These are phyloP conservation scores for Drosophila meridionalis DNA, from an alignment of 2,888 invertebrate species.

Conservation along the genomic window DNA sequence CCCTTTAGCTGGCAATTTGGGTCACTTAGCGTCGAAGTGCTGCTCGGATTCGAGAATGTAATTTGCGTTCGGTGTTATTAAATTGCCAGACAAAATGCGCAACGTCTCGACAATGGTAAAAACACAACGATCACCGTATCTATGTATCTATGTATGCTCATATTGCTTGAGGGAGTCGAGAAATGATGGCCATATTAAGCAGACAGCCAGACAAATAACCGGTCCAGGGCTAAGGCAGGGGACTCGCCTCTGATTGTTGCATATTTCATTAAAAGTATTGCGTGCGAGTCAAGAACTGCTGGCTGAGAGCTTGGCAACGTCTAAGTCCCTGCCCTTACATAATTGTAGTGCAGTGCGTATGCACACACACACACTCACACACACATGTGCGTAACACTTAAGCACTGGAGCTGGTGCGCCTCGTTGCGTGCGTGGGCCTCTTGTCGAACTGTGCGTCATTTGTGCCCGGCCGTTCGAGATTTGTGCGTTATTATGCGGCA, in stretches of 20 bases:
- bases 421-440: conserved; percentile 53
- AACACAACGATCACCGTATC: conserved; percentile 35
- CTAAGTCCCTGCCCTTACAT: conserved; percentile 19
- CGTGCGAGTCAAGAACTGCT: conserved; percentile 44
- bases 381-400: conserved; percentile 69
- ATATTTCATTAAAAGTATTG: conserved; percentile 79
- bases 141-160: conserved; percentile 3
- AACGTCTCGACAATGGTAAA: conserved; percentile 53
- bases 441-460: conserved; percentile 40
- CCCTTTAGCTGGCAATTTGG: conserved; percentile 58
- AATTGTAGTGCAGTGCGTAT: conserved; percentile 23
- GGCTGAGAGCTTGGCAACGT: conserved; percentile 37
- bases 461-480: conserved; percentile 61
- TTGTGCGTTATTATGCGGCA: conserved; percentile 15
- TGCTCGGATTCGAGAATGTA: conserved; percentile 44
- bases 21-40: conserved; percentile 62
- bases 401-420: conserved; percentile 37
- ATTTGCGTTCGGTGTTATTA: conserved; percentile 54
- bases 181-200: conserved; percentile 43
- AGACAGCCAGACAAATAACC: conserved; percentile 26
- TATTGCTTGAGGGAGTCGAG: conserved; percentile 15
- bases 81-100: conserved; percentile 64
- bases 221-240: neutral
- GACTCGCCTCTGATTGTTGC: conserved; percentile 60
- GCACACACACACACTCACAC: neutral